Evolutionary conservation across 2,797 vertebrate genomes (phyloP).

Genomic region (Tarsius wallacei): DNA sequence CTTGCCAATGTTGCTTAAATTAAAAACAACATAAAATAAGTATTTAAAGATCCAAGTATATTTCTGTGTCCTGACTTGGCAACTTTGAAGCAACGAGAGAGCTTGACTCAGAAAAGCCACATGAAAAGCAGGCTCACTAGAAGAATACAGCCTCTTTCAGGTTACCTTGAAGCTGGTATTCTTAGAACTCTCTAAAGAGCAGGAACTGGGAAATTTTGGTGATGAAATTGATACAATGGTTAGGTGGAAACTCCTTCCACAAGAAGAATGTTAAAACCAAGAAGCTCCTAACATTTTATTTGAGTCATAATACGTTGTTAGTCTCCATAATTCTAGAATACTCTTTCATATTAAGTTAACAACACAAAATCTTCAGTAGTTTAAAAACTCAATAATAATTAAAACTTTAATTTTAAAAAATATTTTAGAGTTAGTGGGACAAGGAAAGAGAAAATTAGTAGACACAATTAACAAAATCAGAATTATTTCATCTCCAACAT

Average conservation of each 20-base stretch:
- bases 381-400: neutral
- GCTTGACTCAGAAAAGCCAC: neutral
- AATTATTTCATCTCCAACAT: too few species aligned
- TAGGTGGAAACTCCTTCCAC: slow-evolving; percentile 91
- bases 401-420: neutral
- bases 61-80: neutral
- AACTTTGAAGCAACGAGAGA: neutral
- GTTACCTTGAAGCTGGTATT: slow-evolving; percentile 95
- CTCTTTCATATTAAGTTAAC: neutral
- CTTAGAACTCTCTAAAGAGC: slow-evolving; percentile 94
- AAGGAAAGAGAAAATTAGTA: neutral
- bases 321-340: neutral
- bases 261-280: slow-evolving; percentile 83
- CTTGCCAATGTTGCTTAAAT: neutral
- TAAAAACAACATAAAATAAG: slow-evolving; percentile 38
- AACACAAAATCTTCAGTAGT: neutral
- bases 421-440: neutral
- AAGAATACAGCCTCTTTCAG: slow-evolving; percentile 95
- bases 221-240: slow-evolving; percentile 90
- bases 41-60: slow-evolving; percentile 13
- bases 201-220: slow-evolving; percentile 91
- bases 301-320: neutral
- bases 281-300: neutral
- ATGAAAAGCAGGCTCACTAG: neutral
- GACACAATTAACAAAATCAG: neutral